phyloP scores from a whole-genome alignment of 1,140 invertebrate species.

The Drosophila pallidifrons region DNA sequence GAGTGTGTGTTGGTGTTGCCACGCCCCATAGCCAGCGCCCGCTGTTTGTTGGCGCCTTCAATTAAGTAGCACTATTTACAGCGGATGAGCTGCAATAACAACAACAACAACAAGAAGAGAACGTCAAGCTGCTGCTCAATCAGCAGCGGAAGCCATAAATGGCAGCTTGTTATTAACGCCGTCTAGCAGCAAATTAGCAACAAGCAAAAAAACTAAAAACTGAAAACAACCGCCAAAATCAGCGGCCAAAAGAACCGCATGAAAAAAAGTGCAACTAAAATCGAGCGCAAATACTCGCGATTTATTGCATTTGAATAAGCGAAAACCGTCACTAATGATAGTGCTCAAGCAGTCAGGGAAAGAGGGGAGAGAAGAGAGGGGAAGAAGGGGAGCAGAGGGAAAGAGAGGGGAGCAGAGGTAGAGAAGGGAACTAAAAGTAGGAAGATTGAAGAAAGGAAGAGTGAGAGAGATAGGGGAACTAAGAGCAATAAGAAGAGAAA shows the following conservation, averaged over 20 bases:
- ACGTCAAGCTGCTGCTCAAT: slow-evolving; percentile 2
- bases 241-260: neutral
- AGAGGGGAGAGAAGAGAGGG: neutral
- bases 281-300: slow-evolving; percentile 22
- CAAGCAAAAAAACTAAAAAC: neutral
- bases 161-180: slow-evolving; percentile 77
- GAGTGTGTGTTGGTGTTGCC: neutral
- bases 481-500: too few relatives aligned
- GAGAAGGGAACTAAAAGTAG: too few relatives aligned
- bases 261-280: neutral
- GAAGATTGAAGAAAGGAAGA: too few relatives aligned
- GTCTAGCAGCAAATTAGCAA: slow-evolving; percentile 71
- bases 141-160: slow-evolving; percentile 74
- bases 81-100: neutral
- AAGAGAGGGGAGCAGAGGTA: too few relatives aligned
- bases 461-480: neutral
- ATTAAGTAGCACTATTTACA: slow-evolving; percentile 51
- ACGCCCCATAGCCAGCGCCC: slow-evolving; percentile 34
- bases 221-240: neutral
- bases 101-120: neutral
- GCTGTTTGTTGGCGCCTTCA: slow-evolving; percentile 69
- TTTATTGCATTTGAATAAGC: slow-evolving; percentile 76
- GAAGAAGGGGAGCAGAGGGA: neutral
- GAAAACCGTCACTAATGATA: slow-evolving; percentile 70
- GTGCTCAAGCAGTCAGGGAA: slow-evolving; percentile 14